A percentile compares a stretch with the other conserved stretches of the same genome.
Evolutionary conservation across 2,888 invertebrate genomes (phyloP).

Genomic region (Cephus spinipes): DNA sequence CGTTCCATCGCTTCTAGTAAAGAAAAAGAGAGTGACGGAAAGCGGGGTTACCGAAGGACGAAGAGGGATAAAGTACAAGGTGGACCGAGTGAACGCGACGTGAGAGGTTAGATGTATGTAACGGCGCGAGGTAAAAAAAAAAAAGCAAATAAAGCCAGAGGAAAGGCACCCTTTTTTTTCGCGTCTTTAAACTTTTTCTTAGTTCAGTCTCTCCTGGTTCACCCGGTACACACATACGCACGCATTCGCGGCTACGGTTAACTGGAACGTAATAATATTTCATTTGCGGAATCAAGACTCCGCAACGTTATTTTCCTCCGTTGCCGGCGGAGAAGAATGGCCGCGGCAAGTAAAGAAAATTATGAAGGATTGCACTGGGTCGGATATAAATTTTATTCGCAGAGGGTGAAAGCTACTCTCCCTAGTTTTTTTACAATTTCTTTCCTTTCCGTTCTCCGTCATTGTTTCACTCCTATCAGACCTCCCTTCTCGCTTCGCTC

Average conservation of each 20-base stretch:
- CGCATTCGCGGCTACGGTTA: neutral
- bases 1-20: neutral
- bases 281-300: conserved; percentile 47
- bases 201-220: neutral
- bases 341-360: neutral
- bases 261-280: conserved; percentile 46
- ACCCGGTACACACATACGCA: neutral
- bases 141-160: neutral
- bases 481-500: neutral
- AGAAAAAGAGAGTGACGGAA: neutral
- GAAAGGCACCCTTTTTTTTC: neutral
- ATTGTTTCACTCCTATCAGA: neutral
- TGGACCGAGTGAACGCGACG: neutral
- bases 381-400: neutral
- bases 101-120: conserved; percentile 11
- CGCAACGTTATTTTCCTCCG: neutral
- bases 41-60: neutral
- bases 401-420: neutral
- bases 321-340: conserved; percentile 2
- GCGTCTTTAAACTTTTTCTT: neutral
- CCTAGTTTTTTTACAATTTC: neutral
- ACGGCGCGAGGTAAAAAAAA: conserved; percentile 23
- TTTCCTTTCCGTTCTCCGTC: neutral
- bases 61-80: neutral
- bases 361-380: neutral